Percentiles rank a stretch among this genome's conserved stretches.
Conservation (phyloP, 37 sponge, comb jelly and placozoan genomes). For the Theonella swinhoei region DNA sequence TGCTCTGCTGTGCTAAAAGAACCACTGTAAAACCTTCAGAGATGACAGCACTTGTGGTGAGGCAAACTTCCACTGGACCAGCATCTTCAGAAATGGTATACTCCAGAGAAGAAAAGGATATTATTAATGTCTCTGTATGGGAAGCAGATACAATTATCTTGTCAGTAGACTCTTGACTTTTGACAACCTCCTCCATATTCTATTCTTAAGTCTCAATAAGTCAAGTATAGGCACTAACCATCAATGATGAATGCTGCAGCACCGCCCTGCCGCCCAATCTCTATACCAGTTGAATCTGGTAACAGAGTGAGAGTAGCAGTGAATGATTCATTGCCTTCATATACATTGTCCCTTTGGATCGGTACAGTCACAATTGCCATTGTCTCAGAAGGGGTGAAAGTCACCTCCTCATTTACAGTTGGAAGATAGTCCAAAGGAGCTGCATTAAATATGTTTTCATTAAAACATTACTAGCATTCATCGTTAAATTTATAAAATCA, state of each 20-base stretch:
- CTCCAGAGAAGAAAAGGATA: not conserved
- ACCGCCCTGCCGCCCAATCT: not conserved
- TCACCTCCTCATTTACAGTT: not conserved
- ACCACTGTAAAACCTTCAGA: not conserved
- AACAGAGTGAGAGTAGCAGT: not conserved
- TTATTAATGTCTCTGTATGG: not conserved
- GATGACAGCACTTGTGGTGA: not conserved
- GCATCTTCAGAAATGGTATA: not conserved
- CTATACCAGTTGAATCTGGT: not conserved
- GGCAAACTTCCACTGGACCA: not conserved
- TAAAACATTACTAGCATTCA: too few relatives aligned
- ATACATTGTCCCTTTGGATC: not conserved
- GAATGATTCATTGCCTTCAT: not conserved
- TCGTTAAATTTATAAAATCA: not conserved
- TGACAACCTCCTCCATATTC: too few relatives aligned
- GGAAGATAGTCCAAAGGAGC: not conserved
- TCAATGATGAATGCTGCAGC: not conserved
- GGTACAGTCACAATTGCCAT: not conserved
- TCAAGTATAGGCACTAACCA: not conserved
- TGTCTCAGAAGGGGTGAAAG: not conserved
- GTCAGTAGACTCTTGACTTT: too few relatives aligned
- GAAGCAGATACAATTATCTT: too few relatives aligned
- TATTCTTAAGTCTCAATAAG: too few relatives aligned
- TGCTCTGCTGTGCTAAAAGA: not conserved
- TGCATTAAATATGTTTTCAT: too few relatives aligned